These are phyloP conservation scores for Platalea minor DNA, from an alignment of 2,797 vertebrate species.

Conservation along the genomic window DNA sequence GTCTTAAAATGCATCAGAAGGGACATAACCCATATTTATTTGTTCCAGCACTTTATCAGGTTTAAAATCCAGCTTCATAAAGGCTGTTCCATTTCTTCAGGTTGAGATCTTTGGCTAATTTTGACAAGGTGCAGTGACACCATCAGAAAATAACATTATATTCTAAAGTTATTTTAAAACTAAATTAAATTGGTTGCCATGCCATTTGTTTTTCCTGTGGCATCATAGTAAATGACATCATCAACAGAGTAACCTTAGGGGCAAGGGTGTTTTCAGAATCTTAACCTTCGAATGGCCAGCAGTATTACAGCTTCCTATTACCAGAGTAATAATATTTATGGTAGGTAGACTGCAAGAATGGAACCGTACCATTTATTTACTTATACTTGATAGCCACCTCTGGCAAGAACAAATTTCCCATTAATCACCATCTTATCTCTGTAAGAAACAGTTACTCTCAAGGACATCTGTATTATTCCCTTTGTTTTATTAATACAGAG, in stretches of 20 bases:
- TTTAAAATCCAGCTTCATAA: constrained; percentile 18
- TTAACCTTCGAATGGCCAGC: constrained; percentile 10
- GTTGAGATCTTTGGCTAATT: not conserved
- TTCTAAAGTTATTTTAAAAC: constrained; percentile 36
- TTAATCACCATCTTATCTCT: constrained; percentile 70
- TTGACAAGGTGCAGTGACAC: not conserved
- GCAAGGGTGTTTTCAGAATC: constrained; percentile 15
- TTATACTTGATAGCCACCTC: constrained; percentile 51
- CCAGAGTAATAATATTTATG: constrained; percentile 57
- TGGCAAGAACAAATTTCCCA: constrained; percentile 65
- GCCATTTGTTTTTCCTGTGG: constrained; percentile 36
- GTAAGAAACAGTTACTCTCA: constrained; percentile 51
- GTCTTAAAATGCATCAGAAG: not conserved
- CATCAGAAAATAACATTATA: not conserved
- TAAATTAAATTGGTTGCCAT: constrained; percentile 31
- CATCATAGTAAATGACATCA: constrained; percentile 50
- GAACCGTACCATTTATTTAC: constrained; percentile 47
- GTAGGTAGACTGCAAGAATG: constrained; percentile 17
- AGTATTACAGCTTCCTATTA: constrained; percentile 21
- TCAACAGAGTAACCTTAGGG: constrained; percentile 46
- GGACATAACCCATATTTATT: not conserved
- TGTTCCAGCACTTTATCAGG: not conserved
- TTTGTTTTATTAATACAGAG: constrained; percentile 45
- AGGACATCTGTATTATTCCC: constrained; percentile 57
- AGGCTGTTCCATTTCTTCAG: not conserved